Base-by-base conservation (phyloP, 2,888 invertebrate genomes). In the Thelaira solivaga region DNA sequence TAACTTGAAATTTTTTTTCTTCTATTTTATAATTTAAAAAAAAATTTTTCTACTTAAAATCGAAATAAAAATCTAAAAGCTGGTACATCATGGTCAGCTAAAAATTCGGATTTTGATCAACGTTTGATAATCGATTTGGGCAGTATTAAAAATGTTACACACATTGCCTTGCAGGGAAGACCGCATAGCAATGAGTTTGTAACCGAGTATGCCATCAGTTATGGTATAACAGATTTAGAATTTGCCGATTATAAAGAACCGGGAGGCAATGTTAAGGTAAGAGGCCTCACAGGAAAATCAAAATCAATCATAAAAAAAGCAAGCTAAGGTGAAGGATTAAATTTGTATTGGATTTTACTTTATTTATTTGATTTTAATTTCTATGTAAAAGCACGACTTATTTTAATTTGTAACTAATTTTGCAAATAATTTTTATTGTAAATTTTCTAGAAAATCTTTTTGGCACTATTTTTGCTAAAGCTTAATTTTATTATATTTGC, bases 201-300 rank as follows among this genome's bases (percentile, higher is more conserved):
- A 72, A 95, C 94, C 89, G 97, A 98, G 89, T 99, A 95, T 90
- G 94, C 94, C 87, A 93, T 99, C 86, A 95, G 96, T 90, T 98
- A 96, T 90, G 96, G 97, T 81, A 94, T 94, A 83, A 96, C 96
- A 86, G 96, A 96, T 80, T 92, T 94, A 85, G 97, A 97, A 90
- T 97, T 94, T 90, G 93, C 94, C 74, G 94, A 94, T 87, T 97
- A 94, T 90, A 96, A 96, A 91, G 97, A 96, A 82, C 92, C 94
- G 59, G 95, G 96, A 85, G 97, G 97, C 82, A 94, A 96, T 89
- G 91, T 93, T 81, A 96, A 96, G 96, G 97, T 96, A 93, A 93
- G 86, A 79, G 18, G 41, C 43, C 45, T 57, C 49, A 49, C 13
- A 47, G 47, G 47, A 69, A 34, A 29, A 11, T 18, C 5, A 18